These are phyloP conservation scores for Oceanodroma leucorhoa DNA, from an alignment of 2,797 vertebrate species.

Conservation along the genomic window DNA sequence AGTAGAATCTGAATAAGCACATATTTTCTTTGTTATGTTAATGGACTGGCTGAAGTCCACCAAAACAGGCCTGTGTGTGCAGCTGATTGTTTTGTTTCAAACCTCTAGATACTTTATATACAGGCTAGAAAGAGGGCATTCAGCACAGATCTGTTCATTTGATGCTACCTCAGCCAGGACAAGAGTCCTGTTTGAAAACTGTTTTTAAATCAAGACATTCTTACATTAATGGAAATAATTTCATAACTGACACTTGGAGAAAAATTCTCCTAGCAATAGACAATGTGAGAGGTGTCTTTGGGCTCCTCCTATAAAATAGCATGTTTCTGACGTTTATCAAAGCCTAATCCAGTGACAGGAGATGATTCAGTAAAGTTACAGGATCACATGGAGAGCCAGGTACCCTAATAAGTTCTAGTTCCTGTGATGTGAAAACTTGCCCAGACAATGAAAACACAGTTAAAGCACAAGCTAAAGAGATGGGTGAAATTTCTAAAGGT, in stretches of 20 bases:
- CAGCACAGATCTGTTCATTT: background rate
- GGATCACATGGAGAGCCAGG: background rate
- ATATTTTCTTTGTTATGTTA: conserved; percentile 56
- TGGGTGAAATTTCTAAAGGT: background rate
- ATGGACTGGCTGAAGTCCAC: conserved; percentile 19
- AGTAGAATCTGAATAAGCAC: conserved; percentile 14
- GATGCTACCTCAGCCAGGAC: background rate
- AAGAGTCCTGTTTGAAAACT: background rate
- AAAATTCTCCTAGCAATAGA: background rate
- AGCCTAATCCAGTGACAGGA: background rate
- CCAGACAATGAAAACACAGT: background rate
- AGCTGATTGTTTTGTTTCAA: background rate
- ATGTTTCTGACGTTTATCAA: background rate
- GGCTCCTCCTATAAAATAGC: background rate
- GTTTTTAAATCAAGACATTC: background rate
- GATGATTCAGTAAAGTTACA: background rate
- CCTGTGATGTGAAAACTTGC: background rate
- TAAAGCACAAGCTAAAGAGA: background rate
- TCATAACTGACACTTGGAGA: background rate
- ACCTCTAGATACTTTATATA: background rate
- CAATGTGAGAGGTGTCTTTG: background rate
- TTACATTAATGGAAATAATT: background rate
- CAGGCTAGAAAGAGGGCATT: background rate
- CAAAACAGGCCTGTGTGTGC: background rate
- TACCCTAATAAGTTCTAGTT: background rate